Evolutionary conservation across 2,888 invertebrate genomes (phyloP).

Genomic region (Camponotus fellah): DNA sequence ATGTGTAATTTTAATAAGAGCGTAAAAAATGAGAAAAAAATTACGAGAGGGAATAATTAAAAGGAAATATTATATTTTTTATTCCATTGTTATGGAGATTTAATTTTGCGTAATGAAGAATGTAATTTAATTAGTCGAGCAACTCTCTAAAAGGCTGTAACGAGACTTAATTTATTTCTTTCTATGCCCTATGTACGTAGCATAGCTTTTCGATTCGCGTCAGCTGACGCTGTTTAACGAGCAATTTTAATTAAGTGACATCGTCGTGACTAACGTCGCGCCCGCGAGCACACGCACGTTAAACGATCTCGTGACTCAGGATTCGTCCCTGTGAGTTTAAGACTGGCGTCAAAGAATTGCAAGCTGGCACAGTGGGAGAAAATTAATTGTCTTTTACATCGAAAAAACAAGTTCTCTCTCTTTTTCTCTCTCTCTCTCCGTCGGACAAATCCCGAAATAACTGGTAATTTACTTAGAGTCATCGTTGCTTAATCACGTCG

Average conservation of each 20-base stretch:
- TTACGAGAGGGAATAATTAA: neutral
- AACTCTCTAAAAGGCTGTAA: constrained; percentile 4
- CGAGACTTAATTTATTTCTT: constrained; percentile 44
- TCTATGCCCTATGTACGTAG: neutral
- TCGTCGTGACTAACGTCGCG: constrained; percentile 60
- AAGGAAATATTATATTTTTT: neutral
- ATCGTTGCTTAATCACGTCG: constrained; percentile 43
- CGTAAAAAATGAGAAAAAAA: neutral
- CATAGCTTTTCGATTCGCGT: constrained; percentile 39
- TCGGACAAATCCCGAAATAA: constrained; percentile 28
- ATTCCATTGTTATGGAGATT: neutral
- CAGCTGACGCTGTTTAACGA: constrained; percentile 38
- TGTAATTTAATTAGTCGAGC: neutral
- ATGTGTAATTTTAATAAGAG: neutral
- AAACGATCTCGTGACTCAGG: constrained; percentile 64
- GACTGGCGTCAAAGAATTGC: constrained; percentile 28
- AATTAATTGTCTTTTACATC: constrained; percentile 28
- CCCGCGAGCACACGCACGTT: constrained; percentile 38
- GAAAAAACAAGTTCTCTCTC: neutral
- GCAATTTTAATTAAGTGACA: constrained; percentile 65
- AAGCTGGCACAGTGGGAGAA: constrained; percentile 18
- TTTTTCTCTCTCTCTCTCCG: neutral
- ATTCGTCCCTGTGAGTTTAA: constrained; percentile 57
- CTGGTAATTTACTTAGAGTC: constrained; percentile 29
- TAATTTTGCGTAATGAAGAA: constrained; percentile 4